Evolutionary conservation across 2,888 invertebrate species (phyloP).

Genomic region (Lordiphosa fenestrarum): DNA sequence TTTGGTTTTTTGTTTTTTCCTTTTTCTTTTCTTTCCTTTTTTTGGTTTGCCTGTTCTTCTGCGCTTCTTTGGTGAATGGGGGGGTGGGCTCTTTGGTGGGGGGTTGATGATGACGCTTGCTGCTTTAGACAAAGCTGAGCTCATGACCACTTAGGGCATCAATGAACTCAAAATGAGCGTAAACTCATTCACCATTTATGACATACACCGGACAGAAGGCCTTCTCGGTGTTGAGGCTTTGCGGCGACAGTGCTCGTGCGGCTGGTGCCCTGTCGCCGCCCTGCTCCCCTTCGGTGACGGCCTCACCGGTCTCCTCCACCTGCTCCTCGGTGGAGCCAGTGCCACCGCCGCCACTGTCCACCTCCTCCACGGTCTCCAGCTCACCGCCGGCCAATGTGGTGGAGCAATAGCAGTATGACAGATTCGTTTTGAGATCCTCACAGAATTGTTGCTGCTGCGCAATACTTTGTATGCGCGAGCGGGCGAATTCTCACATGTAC

Average conservation of each 20-base stretch:
- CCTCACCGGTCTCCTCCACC: neutral
- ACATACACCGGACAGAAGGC: slow-evolving; percentile 77
- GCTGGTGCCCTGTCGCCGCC: slow-evolving; percentile 54
- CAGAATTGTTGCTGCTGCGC: slow-evolving; percentile 79
- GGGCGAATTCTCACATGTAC: slow-evolving; percentile 85
- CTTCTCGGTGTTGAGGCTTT: slow-evolving; percentile 65
- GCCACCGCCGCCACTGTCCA: slow-evolving; percentile 53
- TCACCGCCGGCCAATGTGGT: slow-evolving; percentile 77
- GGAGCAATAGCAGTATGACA: slow-evolving; percentile 77
- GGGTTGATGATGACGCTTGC: slow-evolving; percentile 16
- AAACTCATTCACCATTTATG: slow-evolving; percentile 79
- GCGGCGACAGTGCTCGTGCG: slow-evolving; percentile 64
- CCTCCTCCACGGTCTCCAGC: slow-evolving; percentile 76
- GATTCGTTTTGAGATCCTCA: slow-evolving; percentile 77
- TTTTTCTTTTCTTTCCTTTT: neutral
- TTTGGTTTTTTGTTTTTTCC: neutral
- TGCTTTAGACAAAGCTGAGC: slow-evolving; percentile 70
- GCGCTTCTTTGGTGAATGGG: slow-evolving; percentile 26
- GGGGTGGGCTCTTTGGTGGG: slow-evolving; percentile 14
- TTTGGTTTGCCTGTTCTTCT: neutral
- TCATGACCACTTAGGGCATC: slow-evolving; percentile 75
- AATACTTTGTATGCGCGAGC: slow-evolving; percentile 79
- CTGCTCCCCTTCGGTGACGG: slow-evolving; percentile 27
- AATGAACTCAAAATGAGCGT: slow-evolving; percentile 78
- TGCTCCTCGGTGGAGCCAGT: slow-evolving; percentile 2